Percentiles rank a stretch among this genome's conserved stretches.
phyloP scores from a whole-genome alignment of 2,888 invertebrate species.

The Odontocolon sp. region DNA sequence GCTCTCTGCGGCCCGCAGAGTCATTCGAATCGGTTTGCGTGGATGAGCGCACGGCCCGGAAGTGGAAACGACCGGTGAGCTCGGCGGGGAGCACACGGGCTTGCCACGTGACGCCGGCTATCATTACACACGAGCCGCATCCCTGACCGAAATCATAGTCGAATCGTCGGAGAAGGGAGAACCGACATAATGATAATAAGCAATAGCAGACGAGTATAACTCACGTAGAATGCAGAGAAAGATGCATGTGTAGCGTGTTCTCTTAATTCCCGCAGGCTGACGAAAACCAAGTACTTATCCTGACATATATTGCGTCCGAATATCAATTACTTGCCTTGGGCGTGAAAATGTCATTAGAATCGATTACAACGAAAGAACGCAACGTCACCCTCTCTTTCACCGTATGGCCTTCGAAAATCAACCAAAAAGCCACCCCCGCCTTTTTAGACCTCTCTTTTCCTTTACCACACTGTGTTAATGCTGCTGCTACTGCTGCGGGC shows the following conservation, averaged over 20 bases:
- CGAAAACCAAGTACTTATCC: neutral
- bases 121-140: constrained; percentile 11
- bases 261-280: neutral
- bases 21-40: constrained; percentile 17
- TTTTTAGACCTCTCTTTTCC: constrained; percentile 19
- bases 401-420: constrained; percentile 52
- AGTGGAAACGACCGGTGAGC: constrained; percentile 8
- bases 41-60: neutral
- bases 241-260: too few relatives aligned
- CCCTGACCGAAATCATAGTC: constrained; percentile 14
- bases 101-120: constrained; percentile 24
- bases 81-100: neutral
- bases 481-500: constrained; percentile 45
- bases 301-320: constrained; percentile 63
- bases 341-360: constrained; percentile 79
- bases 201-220: neutral
- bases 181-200: neutral
- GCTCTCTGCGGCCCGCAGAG: neutral
- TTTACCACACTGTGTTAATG: constrained; percentile 22
- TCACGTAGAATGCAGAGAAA: too few relatives aligned
- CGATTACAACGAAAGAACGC: constrained; percentile 71
- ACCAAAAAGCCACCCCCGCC: constrained; percentile 45
- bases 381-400: constrained; percentile 56
- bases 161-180: neutral
- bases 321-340: constrained; percentile 78